These are phyloP conservation scores for Miniopterus natalensis DNA, from an alignment of 2,113 vertebrate species.

Conservation along the genomic window DNA sequence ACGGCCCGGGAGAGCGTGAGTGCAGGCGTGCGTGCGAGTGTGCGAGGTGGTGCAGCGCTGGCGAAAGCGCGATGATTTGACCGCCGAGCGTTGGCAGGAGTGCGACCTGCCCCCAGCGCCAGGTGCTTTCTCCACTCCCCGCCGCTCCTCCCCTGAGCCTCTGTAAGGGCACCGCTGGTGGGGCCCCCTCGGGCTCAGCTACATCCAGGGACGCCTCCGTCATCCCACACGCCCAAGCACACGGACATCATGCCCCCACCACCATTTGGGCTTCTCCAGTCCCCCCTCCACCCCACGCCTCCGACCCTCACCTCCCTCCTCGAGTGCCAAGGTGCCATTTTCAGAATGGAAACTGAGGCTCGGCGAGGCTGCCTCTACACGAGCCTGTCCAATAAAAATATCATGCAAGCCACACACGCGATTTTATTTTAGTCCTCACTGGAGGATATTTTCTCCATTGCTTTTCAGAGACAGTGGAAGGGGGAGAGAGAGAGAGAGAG, in stretches of 20 bases:
- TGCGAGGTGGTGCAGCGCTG: background rate
- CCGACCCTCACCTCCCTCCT: background rate
- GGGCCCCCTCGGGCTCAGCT: background rate
- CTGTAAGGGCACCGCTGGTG: background rate
- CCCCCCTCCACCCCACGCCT: background rate
- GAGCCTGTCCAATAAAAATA: background rate
- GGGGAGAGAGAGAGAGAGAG: too few species aligned
- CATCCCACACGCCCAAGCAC: background rate
- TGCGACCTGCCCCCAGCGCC: background rate
- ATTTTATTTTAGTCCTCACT: background rate
- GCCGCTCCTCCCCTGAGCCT: background rate
- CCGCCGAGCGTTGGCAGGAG: background rate
- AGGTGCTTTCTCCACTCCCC: background rate
- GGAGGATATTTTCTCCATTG: too few species aligned
- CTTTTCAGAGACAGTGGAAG: too few species aligned
- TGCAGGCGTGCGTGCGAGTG: fast-evolving
- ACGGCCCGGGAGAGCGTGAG: too few species aligned
- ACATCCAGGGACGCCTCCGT: background rate
- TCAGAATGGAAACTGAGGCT: background rate
- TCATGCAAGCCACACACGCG: background rate
- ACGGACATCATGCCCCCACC: fast-evolving
- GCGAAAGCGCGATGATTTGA: background rate
- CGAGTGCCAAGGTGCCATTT: background rate
- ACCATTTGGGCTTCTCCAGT: background rate
- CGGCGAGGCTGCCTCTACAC: background rate